Evolutionary conservation across 2,113 vertebrate species (phyloP), one percentile per base, ranked within the genome.

Genomic region (Triplophysa tibetana): DNA sequence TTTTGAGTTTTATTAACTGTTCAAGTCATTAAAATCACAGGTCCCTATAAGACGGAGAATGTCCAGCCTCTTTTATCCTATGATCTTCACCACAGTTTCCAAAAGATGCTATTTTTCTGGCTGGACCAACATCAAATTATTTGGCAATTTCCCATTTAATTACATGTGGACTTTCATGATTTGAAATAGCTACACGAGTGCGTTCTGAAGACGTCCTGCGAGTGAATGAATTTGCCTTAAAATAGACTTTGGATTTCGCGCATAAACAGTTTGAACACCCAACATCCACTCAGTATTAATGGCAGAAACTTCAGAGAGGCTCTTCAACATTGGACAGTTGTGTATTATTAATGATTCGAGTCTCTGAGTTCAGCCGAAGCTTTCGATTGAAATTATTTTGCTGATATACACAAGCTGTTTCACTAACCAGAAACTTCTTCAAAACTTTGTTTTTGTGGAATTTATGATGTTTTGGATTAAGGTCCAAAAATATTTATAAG

Each of bases 331-430:
- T 87, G 90, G 90, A 92, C 86, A 85, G 87, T 90, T 91, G 82
- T 91, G 84, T 89, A 91, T 92, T 89, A 92, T 92, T 91, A 87
- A 92, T 92, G 90, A 90, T 81, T 80, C 85, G 80, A 92, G 89
- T 79, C 87, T 82, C 73, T 62, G 83, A 88, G 77, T 56, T 79
- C 80, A 21, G 86, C 78, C 3, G 74, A 77, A 84, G 72, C 81
- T 77, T 67, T 88, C 79, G 58, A 82, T 85, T 83, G 88, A 86
- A 88, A 90, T 73, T 56, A 89, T 92, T 90, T 91, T 88, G 85
- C 86, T 89, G 88, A 91, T 14, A 29, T 60, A 78, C 84, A 75
- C 4, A 50, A 50, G 11, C 48, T 13, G 48, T 7, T 84, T 78
- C 82, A 80, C 86, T 90, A 91, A 90, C 90, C 87, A 89, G 85